Evolutionary conservation across 2,888 invertebrate species (phyloP).

Genomic region (Nymphalis urticae): DNA sequence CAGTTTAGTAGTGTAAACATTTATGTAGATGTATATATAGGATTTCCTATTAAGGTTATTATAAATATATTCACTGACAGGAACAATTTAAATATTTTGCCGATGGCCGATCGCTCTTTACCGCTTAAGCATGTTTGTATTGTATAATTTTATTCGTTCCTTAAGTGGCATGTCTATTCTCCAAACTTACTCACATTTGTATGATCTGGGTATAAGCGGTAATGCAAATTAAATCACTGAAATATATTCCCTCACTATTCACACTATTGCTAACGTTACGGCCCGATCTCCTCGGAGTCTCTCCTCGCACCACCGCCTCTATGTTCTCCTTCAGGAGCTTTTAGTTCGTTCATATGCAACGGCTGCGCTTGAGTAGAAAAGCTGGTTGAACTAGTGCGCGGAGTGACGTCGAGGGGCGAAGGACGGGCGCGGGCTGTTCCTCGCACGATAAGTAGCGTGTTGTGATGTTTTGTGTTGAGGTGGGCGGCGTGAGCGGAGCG

Average conservation of each 20-base stretch:
- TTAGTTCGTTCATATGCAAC: slow-evolving; percentile 40
- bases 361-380: slow-evolving; percentile 40
- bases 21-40: slow-evolving; percentile 9
- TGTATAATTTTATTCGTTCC: slow-evolving; percentile 54
- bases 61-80: slow-evolving; percentile 35
- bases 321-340: slow-evolving; percentile 48
- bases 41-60: not conserved
- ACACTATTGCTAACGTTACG: slow-evolving; percentile 71
- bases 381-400: slow-evolving; percentile 49
- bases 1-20: slow-evolving; percentile 3
- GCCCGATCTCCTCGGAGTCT: slow-evolving; percentile 63
- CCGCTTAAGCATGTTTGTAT: slow-evolving; percentile 78
- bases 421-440: slow-evolving; percentile 53
- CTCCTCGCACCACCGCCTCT: slow-evolving; percentile 61
- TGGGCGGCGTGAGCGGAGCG: slow-evolving; percentile 82
- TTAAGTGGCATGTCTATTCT: slow-evolving; percentile 74
- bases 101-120: slow-evolving; percentile 75
- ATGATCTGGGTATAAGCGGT: slow-evolving; percentile 72
- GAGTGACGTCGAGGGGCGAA: slow-evolving; percentile 56
- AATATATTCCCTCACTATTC: slow-evolving; percentile 65
- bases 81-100: slow-evolving; percentile 71
- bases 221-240: slow-evolving; percentile 69
- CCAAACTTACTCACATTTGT: slow-evolving; percentile 69
- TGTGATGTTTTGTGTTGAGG: slow-evolving; percentile 83
- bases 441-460: slow-evolving; percentile 80